Percentiles rank a stretch among this genome's conserved stretches.
These are phyloP conservation scores for Bombus breviceps DNA, from an alignment of 1,140 invertebrate genomes.

Conservation along the genomic window DNA sequence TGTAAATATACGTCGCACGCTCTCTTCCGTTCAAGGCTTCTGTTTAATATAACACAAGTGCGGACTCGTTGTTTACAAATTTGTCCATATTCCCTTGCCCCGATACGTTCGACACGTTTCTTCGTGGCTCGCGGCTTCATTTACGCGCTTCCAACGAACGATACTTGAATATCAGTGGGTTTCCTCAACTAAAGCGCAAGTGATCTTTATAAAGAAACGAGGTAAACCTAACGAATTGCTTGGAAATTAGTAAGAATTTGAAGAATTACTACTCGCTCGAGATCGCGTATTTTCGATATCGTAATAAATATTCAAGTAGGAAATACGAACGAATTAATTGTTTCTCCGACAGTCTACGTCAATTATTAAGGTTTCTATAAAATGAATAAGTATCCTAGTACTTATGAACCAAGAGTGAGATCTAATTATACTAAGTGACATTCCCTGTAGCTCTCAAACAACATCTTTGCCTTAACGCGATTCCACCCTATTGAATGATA, in stretches of 20 bases:
- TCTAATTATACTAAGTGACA: conserved; percentile 17
- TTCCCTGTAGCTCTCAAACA: neutral
- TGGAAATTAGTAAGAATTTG: neutral
- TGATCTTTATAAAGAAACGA: neutral
- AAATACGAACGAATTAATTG: neutral
- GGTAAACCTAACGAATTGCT: neutral
- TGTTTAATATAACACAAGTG: neutral
- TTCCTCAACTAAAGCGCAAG: neutral
- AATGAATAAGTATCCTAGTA: neutral
- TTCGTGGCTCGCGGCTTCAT: neutral
- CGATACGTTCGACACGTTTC: neutral
- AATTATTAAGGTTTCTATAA: neutral
- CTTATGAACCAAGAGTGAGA: neutral
- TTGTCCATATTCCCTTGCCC: neutral
- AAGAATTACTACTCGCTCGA: neutral
- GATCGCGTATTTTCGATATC: no score
- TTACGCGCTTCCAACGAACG: neutral
- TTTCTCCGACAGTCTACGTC: neutral
- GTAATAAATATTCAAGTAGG: no score
- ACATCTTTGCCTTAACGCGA: neutral
- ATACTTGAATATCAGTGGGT: neutral
- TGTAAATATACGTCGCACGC: conserved; percentile 9
- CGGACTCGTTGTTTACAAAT: neutral
- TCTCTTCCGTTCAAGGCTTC: neutral
- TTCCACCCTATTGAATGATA: neutral